Evolutionary conservation across 1,140 invertebrate species (phyloP).

Genomic region (Zaprionus davidi): DNA sequence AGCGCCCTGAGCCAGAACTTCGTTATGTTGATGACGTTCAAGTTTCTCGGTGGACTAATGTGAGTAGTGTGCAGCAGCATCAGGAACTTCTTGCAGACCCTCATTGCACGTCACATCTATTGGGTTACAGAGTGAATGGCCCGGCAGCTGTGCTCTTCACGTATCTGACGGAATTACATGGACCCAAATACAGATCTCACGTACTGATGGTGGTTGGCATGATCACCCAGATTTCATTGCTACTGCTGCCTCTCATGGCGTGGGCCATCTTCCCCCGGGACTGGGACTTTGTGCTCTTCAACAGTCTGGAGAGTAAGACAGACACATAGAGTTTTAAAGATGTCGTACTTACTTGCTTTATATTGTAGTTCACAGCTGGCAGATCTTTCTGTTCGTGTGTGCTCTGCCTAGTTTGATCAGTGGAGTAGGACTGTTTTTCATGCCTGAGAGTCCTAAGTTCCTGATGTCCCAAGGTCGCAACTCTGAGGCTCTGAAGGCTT

Average conservation of each 20-base stretch:
- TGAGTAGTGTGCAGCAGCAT: slow-evolving; percentile 84
- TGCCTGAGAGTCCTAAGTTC: slow-evolving; percentile 93
- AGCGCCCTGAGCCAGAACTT: slow-evolving; percentile 90
- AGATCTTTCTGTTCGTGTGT: slow-evolving; percentile 89
- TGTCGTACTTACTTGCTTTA: background rate
- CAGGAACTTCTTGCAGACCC: background rate
- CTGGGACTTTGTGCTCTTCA: slow-evolving; percentile 85
- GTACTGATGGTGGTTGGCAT: slow-evolving; percentile 87
- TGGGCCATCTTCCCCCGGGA: slow-evolving; percentile 85
- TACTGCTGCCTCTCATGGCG: slow-evolving; percentile 86
- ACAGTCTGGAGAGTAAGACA: slow-evolving; percentile 86
- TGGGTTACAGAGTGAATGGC: slow-evolving; percentile 87
- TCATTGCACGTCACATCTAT: background rate
- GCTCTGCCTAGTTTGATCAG: slow-evolving; percentile 88
- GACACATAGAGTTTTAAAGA: background rate
- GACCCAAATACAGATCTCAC: slow-evolving; percentile 86
- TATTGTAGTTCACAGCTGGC: slow-evolving; percentile 88
- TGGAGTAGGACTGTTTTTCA: slow-evolving; percentile 86
- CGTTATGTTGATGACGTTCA: slow-evolving; percentile 88
- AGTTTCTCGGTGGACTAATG: slow-evolving; percentile 92
- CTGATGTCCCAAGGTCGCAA: slow-evolving; percentile 90
- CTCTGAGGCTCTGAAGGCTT: slow-evolving; percentile 86
- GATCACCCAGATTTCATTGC: slow-evolving; percentile 86
- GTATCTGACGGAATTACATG: slow-evolving; percentile 89
- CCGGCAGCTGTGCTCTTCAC: slow-evolving; percentile 89